Conservation (phyloP, 2,113 vertebrate species). For the Microcebus griseorufus region DNA sequence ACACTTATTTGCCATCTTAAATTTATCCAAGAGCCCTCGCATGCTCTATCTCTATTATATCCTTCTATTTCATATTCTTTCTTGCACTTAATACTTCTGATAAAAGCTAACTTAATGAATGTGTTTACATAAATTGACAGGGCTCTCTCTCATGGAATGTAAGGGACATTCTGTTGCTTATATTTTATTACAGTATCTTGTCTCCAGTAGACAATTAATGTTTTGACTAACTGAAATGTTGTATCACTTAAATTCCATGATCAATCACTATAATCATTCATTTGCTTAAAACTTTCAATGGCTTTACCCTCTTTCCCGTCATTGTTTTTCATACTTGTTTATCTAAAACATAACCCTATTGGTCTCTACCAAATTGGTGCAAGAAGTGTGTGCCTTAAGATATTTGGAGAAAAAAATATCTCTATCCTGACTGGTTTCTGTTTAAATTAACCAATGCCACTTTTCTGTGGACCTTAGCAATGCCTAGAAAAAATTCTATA, state of each 20-base stretch:
- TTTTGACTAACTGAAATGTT: not conserved
- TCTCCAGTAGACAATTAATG: not conserved
- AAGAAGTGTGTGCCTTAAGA: not conserved
- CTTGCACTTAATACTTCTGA: not conserved
- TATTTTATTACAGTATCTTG: not conserved
- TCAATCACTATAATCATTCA: not conserved
- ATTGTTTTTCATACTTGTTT: not conserved
- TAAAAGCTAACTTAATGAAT: not conserved
- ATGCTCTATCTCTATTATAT: not conserved
- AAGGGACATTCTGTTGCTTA: not conserved
- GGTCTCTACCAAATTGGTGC: not conserved
- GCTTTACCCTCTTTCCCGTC: not conserved
- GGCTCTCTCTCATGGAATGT: not conserved
- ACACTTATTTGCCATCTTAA: not conserved
- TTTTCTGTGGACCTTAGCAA: not conserved
- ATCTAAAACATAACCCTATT: not conserved
- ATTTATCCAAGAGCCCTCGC: not conserved
- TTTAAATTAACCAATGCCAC: not conserved
- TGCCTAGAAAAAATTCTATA: not conserved
- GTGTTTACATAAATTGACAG: not conserved
- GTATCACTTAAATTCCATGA: not conserved
- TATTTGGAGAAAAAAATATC: not conserved
- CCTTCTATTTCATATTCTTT: not conserved
- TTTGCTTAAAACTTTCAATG: not conserved
- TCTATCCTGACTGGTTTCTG: not conserved